Evolutionary conservation across 2,888 invertebrate genomes (phyloP), one percentile per base, ranked within the genome.

Genomic region (Schrankia costaestrigalis): DNA sequence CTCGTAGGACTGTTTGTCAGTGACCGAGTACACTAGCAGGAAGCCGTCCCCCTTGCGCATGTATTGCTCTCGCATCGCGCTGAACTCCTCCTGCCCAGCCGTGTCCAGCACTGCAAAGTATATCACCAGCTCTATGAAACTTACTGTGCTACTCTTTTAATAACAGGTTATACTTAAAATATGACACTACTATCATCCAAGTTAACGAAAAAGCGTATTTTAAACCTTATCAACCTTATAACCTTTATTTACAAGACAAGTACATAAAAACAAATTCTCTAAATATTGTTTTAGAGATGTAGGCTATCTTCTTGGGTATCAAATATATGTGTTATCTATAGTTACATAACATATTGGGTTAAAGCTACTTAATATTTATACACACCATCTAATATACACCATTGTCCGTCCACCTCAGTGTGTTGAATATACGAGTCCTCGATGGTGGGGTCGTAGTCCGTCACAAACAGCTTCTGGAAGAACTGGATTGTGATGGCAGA

Each of bases 401-500:
- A 95, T 67, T 95, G 93, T 3, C 96, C 96, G 68, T 97, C 97
- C 17, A 97, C 94, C 78, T 97, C 96, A 0, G 95, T 95, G 77
- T 97, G 97, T 73, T 97, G 97, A 41, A 97, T 94, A 80, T 97
- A 97, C 35, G 96, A 96, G 77, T 97, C 97, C 82, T 97, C 97
- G 45, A 97, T 97, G 10, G 97, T 97, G 4, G 97, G 97, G 83
- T 97, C 97, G 67, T 97, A 97, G 78, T 97, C 97, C 0, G 96
- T 95, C 44, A 97, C 95, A 76, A 97, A 97, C 65, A 97, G 89
- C 78, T 96, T 96, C 84, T 97, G 97, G 79, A 97, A 97, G 85
- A 96, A 96, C 86, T 97, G 96, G 71, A 97, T 97, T n/a, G 97
- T 97, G 61, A 97, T 92, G n/a, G 97, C 96, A 63, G 95, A 95